phyloP scores from a whole-genome alignment of 2,888 invertebrate species.

The Pristionchus mayeri region DNA sequence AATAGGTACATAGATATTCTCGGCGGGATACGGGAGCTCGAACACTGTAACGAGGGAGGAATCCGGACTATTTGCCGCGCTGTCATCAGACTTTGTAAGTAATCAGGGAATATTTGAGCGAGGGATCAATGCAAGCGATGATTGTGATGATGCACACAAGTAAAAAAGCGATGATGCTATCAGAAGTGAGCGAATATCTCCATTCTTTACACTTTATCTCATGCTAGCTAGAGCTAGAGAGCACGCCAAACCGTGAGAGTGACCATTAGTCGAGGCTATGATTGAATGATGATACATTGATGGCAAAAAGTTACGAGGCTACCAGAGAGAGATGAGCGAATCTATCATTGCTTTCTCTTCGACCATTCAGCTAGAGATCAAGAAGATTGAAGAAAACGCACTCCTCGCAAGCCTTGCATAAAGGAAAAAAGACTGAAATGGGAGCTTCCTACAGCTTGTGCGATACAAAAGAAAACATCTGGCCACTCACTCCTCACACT shows the following conservation, averaged over 20 bases:
- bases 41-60: neutral
- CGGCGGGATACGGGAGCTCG: slow-evolving; percentile 14
- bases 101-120: neutral
- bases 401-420: neutral
- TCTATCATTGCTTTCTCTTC: too few relatives aligned
- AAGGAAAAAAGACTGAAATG: neutral
- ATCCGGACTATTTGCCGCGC: neutral
- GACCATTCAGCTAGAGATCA: too few relatives aligned
- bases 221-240: too few relatives aligned
- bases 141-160: neutral
- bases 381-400: neutral
- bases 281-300: neutral
- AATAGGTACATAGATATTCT: slow-evolving; percentile 33
- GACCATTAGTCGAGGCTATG: too few relatives aligned
- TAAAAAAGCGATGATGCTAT: too few relatives aligned
- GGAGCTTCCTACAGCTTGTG: neutral
- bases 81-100: neutral
- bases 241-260: too few relatives aligned
- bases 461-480: slow-evolving; percentile 32
- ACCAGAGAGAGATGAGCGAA: neutral
- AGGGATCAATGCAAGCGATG: slow-evolving; percentile 3
- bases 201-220: too few relatives aligned
- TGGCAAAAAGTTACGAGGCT: neutral
- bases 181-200: too few relatives aligned
- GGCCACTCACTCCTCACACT: neutral